Evolutionary conservation across 1,140 invertebrate genomes (phyloP), one percentile per base, ranked within the genome.

Genomic region (Drosophila paulistorum): DNA sequence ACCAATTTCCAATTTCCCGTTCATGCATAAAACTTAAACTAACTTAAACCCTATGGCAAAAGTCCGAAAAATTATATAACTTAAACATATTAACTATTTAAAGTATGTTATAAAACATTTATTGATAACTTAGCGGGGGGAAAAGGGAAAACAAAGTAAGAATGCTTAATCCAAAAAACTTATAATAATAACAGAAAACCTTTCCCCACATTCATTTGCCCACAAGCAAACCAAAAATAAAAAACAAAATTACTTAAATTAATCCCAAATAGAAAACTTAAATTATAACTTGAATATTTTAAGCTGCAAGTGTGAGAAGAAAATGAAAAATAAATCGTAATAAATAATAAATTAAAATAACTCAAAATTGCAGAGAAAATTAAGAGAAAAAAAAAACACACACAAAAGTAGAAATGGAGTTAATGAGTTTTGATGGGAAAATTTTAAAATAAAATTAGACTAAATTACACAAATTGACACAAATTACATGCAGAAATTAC

Each of bases 271-370:
- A 74, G 45, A 68, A 77, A 85, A 72, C n/a, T 76, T 89, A 79
- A 81, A 37, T 48, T 90, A 85, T 39, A 37, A 79, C 71, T 82
- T 90, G 87, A 90, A 81, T 91, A 81, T 74, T 79, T 85, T 90
- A 17, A 79, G 79, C 83, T 86, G 79, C 30, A 84, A 87, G 65
- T 71, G 65, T 74, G 71, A 42, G 81, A 79, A 79, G 79, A 85
- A 85, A 81, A 76, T 51, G 63, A 87, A 90, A 86, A 67, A 51
- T 48, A 48, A 48, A 17, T 48, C 71, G 79, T 71, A 81, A 71
- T 79, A 76, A 79, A 76, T 79, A 66, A 76, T 68, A 86, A 69
- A 54, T 51, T 69, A 74, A 30, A 79, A 33, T 2, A 69, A 63
- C 42, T 54, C 3, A 39, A 62, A 41, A 33, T 58, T 63, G 10